These are phyloP conservation scores for Neoitamus cyanurus DNA, from an alignment of 2,888 invertebrate species.

Conservation along the genomic window DNA sequence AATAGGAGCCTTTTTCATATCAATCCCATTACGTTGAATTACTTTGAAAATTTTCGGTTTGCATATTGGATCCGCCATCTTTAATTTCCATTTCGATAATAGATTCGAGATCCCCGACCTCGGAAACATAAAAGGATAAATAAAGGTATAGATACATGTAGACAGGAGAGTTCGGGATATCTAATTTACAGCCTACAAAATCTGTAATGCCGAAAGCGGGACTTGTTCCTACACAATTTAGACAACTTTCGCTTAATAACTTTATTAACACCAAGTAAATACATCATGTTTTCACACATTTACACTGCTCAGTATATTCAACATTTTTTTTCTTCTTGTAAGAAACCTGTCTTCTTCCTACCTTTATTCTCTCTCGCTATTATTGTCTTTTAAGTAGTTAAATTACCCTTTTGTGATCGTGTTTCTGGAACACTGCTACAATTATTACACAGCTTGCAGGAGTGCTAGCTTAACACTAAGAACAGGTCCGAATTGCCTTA, in stretches of 20 bases:
- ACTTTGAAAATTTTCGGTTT: too few relatives aligned
- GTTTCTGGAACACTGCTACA: background rate
- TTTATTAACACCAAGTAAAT: constrained; percentile 44
- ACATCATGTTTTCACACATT: constrained; percentile 40
- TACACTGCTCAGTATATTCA: constrained; percentile 27
- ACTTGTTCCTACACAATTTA: background rate
- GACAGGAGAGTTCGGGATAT: too few relatives aligned
- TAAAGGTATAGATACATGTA: too few relatives aligned
- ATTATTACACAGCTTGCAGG: background rate
- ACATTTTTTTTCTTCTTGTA: background rate
- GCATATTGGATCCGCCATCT: too few relatives aligned
- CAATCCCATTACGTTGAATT: too few relatives aligned
- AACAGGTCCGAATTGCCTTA: background rate
- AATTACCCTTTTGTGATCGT: background rate
- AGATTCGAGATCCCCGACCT: too few relatives aligned
- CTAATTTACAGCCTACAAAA: too few relatives aligned
- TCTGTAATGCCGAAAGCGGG: too few relatives aligned
- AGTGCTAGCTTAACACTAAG: background rate
- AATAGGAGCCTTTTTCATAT: too few relatives aligned
- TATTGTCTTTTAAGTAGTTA: constrained; percentile 37
- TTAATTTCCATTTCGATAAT: too few relatives aligned
- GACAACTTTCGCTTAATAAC: constrained; percentile 29
- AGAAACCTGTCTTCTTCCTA: background rate
- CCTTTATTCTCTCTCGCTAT: background rate
- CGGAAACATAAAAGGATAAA: too few relatives aligned